Conservation (phyloP, 1,140 invertebrate genomes). For the Drosophila prosaltans region DNA sequence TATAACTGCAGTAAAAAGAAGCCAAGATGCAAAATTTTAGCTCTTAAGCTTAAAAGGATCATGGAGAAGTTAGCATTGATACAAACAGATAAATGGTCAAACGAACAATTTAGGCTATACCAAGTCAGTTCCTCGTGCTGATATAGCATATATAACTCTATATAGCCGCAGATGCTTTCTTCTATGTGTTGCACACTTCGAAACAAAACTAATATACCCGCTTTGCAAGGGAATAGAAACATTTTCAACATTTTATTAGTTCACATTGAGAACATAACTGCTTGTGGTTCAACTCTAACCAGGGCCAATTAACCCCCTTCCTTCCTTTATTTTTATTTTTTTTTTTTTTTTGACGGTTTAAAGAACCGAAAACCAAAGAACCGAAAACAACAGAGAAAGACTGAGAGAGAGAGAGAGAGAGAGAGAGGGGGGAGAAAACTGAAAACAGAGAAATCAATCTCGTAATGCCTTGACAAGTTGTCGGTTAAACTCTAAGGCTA, state of each 20-base stretch:
- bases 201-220: too few species aligned
- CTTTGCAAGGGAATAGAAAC: conserved; percentile 8
- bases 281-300: conserved; percentile 58
- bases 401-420: neutral
- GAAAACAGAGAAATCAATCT: conserved; percentile 77
- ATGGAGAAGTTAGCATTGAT: too few species aligned
- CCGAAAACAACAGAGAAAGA: conserved; percentile 27
- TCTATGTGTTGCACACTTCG: too few species aligned
- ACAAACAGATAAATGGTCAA: too few species aligned
- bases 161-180: too few species aligned
- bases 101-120: too few species aligned
- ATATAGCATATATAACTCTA: too few species aligned
- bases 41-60: too few species aligned
- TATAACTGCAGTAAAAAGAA: too few species aligned
- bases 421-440: neutral
- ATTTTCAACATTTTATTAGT: conserved; percentile 74
- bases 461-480: conserved; percentile 70
- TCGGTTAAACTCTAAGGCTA: conserved; percentile 3
- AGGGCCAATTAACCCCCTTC: conserved; percentile 71
- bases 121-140: too few species aligned
- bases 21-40: too few species aligned
- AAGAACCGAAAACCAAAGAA: neutral
- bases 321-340: neutral
- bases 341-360: too few species aligned
- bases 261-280: conserved; percentile 77